phyloP scores from a whole-genome alignment of 2,888 invertebrate species.

The Rutpela maculata region DNA sequence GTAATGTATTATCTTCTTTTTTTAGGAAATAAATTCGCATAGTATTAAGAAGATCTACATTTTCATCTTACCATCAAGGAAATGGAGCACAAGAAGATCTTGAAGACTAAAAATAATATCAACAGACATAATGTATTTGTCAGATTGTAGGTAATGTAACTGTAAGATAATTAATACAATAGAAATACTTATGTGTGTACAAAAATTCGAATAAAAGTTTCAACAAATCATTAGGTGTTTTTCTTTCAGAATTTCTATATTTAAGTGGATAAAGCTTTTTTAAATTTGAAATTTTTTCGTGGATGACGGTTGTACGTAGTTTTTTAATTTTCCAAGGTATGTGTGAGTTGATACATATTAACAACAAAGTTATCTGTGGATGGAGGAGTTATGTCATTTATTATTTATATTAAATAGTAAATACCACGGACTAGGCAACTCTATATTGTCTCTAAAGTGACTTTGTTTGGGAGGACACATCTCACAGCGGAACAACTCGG shows the following conservation, averaged over 20 bases:
- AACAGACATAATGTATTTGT: constrained; percentile 39
- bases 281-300: no score
- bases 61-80: constrained; percentile 22
- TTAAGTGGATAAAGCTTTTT: no score
- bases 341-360: no score
- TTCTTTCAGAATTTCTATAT: neutral
- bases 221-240: constrained; percentile 8
- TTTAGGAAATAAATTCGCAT: constrained; percentile 39
- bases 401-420: no score
- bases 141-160: constrained; percentile 45
- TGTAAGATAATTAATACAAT: constrained; percentile 45
- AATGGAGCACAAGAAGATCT: constrained; percentile 12
- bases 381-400: no score
- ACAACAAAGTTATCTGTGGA: no score
- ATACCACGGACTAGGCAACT: no score
- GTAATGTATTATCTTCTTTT: constrained; percentile 12
- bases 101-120: constrained; percentile 48
- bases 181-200: constrained; percentile 48
- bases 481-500: no score
- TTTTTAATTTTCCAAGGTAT: no score
- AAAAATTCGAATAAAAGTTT: constrained; percentile 49
- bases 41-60: constrained; percentile 14
- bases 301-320: no score
- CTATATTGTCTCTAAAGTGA: no score
- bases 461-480: no score